Evolutionary conservation across 1,140 invertebrate species (phyloP).

Genomic region (Pseudomyrmex concolor): DNA sequence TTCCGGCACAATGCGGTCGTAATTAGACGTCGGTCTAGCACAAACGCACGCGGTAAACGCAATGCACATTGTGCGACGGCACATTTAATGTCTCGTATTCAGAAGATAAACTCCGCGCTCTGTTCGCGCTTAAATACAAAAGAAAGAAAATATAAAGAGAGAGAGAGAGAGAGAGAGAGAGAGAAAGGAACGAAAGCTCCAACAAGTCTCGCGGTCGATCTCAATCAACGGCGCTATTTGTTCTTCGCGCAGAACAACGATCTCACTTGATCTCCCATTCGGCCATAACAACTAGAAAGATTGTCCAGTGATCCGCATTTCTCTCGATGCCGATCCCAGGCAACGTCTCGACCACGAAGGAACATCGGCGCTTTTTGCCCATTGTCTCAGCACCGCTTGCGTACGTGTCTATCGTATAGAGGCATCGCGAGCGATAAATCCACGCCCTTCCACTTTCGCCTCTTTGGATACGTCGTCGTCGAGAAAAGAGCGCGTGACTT

Average conservation of each 20-base stretch:
- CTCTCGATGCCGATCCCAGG: slow-evolving; percentile 14
- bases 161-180: background rate
- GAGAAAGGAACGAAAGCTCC: background rate
- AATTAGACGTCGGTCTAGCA: slow-evolving; percentile 49
- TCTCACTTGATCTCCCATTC: slow-evolving; percentile 17
- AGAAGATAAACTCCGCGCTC: slow-evolving; percentile 36
- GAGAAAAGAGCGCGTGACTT: slow-evolving; percentile 56
- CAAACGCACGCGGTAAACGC: slow-evolving; percentile 37
- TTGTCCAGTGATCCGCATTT: slow-evolving; percentile 31
- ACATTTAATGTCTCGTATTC: slow-evolving; percentile 40
- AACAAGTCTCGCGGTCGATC: slow-evolving; percentile 23
- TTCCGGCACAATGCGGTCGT: slow-evolving; percentile 36
- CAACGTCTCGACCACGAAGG: slow-evolving; percentile 2
- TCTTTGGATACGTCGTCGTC: slow-evolving; percentile 48
- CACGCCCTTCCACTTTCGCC: slow-evolving; percentile 7
- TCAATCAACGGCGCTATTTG: slow-evolving; percentile 48
- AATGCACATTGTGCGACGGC: slow-evolving; percentile 36
- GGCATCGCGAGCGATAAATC: slow-evolving; percentile 66
- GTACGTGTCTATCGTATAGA: slow-evolving; percentile 52
- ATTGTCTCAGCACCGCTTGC: slow-evolving; percentile 60
- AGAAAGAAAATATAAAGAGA: background rate
- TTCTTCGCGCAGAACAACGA: slow-evolving; percentile 50
- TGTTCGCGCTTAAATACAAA: slow-evolving; percentile 17
- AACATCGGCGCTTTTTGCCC: slow-evolving; percentile 49
- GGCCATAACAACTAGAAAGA: slow-evolving; percentile 37